Percentiles rank a stretch among this genome's conserved stretches.
These are phyloP conservation scores for Argyresthia albistria DNA, from an alignment of 2,888 invertebrate species.

Conservation along the genomic window DNA sequence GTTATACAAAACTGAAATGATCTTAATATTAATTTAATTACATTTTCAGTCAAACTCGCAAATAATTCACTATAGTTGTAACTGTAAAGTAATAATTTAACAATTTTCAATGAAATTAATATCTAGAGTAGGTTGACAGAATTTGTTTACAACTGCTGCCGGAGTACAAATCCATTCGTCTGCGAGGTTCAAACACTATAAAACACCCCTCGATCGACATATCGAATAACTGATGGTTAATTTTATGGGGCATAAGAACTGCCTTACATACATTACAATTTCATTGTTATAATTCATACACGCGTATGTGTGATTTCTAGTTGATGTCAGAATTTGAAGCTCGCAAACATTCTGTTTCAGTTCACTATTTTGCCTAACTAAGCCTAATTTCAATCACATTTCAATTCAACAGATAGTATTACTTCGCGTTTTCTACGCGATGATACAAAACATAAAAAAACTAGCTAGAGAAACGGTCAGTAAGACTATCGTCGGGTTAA, in stretches of 20 bases:
- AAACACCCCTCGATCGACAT: too few relatives aligned
- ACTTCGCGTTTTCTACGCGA: slow-evolving; percentile 60
- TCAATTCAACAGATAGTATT: slow-evolving; percentile 51
- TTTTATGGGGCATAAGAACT: too few relatives aligned
- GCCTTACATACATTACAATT: background rate
- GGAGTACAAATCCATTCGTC: background rate
- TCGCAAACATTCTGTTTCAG: slow-evolving; percentile 12
- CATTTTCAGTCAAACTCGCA: slow-evolving; percentile 5
- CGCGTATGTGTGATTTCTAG: background rate
- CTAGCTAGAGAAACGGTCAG: slow-evolving; percentile 51
- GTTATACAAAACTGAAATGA: slow-evolving; percentile 63
- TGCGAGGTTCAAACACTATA: background rate
- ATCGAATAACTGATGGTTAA: too few relatives aligned
- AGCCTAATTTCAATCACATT: slow-evolving; percentile 61
- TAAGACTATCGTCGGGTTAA: slow-evolving; percentile 37
- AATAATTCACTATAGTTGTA: background rate
- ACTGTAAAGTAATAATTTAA: background rate
- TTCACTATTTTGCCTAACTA: slow-evolving; percentile 38
- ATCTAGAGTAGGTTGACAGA: too few relatives aligned
- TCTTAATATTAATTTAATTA: slow-evolving; percentile 35
- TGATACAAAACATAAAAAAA: slow-evolving; percentile 63
- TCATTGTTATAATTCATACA: background rate
- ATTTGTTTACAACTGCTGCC: too few relatives aligned
- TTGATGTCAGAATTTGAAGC: background rate
- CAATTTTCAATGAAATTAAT: too few relatives aligned